These are phyloP conservation scores for Brienomyrus longianalis DNA, from an alignment of 2,113 vertebrate species.

Conservation along the genomic window DNA sequence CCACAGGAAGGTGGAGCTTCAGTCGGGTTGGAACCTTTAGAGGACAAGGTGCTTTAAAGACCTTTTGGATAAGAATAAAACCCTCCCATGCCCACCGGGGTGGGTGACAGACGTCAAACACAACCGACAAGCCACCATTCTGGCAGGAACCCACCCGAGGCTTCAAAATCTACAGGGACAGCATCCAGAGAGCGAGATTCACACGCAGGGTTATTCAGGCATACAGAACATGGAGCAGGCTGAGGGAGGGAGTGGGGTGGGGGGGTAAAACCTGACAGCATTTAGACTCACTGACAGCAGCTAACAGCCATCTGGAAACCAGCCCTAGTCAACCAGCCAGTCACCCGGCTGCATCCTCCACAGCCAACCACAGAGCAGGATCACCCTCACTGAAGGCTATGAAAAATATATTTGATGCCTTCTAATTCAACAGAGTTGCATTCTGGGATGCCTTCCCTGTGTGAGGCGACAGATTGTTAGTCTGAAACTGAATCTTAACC, in stretches of 20 bases:
- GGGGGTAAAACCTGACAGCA: background rate
- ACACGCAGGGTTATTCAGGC: slow-evolving; percentile 3
- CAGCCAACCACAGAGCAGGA: background rate
- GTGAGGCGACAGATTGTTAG: background rate
- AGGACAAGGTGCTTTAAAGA: background rate
- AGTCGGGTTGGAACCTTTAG: background rate
- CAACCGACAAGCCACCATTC: background rate
- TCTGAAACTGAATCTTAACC: background rate
- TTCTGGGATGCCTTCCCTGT: background rate
- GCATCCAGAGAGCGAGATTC: background rate
- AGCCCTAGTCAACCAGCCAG: background rate
- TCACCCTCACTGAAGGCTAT: background rate
- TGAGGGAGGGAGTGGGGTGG: background rate
- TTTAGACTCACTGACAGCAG: background rate
- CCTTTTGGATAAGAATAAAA: background rate
- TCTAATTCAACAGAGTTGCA: background rate
- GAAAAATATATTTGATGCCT: background rate
- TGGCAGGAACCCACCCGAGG: background rate
- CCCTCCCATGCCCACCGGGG: background rate
- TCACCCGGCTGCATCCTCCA: background rate
- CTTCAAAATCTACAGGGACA: background rate
- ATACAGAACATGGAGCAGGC: background rate
- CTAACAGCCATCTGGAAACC: background rate
- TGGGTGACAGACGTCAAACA: background rate
- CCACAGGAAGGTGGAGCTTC: background rate